Base-by-base conservation (phyloP, 2,797 vertebrate species). In the Manis javanica region DNA sequence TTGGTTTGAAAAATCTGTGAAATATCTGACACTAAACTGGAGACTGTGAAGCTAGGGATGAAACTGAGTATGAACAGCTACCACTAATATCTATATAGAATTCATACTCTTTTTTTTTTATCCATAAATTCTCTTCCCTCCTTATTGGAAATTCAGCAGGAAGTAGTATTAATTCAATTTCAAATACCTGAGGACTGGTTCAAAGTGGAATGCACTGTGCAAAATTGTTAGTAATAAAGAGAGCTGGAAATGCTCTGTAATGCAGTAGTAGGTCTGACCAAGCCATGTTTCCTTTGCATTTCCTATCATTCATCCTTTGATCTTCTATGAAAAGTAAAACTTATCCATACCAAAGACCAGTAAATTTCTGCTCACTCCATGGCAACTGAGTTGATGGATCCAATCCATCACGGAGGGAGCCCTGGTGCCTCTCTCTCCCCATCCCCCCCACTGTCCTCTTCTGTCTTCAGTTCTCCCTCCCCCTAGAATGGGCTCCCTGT, bases 191-290 rank as follows among this genome's bases (percentile, higher is more conserved):
- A n/a, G 31, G 81, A 91, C 21, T 83, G 13, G 11, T 68, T 92
- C 42, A 87, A 93, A 68, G 59, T 74, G 34, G 55, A 91, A 77
- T 10, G 59, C 24, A 14, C 39, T 84, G 21, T 90, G 9, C 16
- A 91, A 83, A 96, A 93, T n/a, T 86, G 68, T 89, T 72, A 57
- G 9, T 87, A 46, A 68, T 79, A 46, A 90, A 82, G 51, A 89
- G 16, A 24, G 29, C 57, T 42, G 78, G 68, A 39, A 92, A 84
- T 91, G 79, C 75, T 29, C 53, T 68, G 24, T 34, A 39, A 86
- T 31, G 95, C 64, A 75, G 74, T 79, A 39, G 7, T 26, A 31
- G 19, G 31, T 78, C 34, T 55, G 68, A 39, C 74, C 19, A 63
- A 51, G 14, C 46, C 19, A 14, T 23, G 26, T 83, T 94, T 71